Evolutionary conservation across 2,888 invertebrate genomes (phyloP).

Genomic region (Leptinotarsa haldemani): DNA sequence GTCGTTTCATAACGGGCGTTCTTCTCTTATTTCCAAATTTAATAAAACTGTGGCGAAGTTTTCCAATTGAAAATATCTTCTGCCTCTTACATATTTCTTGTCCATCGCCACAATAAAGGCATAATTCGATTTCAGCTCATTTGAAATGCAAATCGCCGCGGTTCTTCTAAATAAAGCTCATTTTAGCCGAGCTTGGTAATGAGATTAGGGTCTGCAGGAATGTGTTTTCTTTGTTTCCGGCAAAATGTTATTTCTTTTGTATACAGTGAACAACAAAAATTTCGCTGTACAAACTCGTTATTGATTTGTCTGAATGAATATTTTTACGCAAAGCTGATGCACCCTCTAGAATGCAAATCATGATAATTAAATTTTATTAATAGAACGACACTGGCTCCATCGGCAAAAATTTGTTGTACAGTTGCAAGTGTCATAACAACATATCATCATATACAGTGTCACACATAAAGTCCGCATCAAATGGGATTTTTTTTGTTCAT

Average conservation of each 20-base stretch:
- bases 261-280: background rate
- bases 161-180: constrained; percentile 1
- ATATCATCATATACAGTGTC: too few species aligned
- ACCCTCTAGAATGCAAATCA: too few species aligned
- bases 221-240: background rate
- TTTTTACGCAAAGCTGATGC: too few species aligned
- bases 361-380: too few species aligned
- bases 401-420: too few species aligned
- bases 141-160: constrained; percentile 5
- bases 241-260: background rate
- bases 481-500: too few species aligned
- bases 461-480: too few species aligned
- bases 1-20: background rate
- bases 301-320: too few species aligned
- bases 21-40: constrained; percentile 13
- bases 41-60: constrained; percentile 2
- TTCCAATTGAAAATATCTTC: constrained; percentile 1
- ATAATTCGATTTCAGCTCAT: constrained; percentile 14
- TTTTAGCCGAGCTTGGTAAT: constrained; percentile 2
- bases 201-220: background rate
- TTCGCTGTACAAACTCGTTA: background rate
- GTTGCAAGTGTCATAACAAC: too few species aligned
- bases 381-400: too few species aligned
- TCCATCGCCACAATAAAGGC: background rate
- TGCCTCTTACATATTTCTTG: constrained; percentile 2